Evolutionary conservation across 2,888 invertebrate genomes (phyloP).

Genomic region (Icerya purchasi): DNA sequence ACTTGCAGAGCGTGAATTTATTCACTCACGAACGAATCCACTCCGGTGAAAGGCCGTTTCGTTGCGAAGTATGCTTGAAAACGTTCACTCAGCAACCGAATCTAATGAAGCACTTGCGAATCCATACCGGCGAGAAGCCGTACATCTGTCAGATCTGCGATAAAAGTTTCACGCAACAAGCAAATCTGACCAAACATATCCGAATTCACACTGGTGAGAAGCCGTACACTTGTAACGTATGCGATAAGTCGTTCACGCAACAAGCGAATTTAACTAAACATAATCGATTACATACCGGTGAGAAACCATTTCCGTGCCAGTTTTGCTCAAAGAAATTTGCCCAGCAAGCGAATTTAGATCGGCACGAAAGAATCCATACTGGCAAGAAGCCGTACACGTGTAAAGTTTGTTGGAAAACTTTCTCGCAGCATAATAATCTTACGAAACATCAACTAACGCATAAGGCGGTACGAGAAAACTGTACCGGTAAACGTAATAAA

Average conservation of each 20-base stretch:
- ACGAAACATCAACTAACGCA: constrained; percentile 18
- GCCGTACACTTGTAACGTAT: constrained; percentile 22
- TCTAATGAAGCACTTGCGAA: constrained; percentile 23
- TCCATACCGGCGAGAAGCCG: constrained; percentile 23
- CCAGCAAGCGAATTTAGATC: constrained; percentile 19
- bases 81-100: constrained; percentile 23
- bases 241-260: constrained; percentile 21
- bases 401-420: constrained; percentile 17
- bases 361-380: constrained; percentile 19
- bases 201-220: constrained; percentile 20
- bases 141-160: constrained; percentile 17
- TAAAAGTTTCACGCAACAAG: constrained; percentile 19
- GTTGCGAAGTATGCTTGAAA: constrained; percentile 22
- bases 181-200: constrained; percentile 18
- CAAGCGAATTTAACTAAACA: constrained; percentile 18
- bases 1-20: neutral
- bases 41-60: constrained; percentile 21
- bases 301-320: constrained; percentile 18
- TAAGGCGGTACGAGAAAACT: neutral
- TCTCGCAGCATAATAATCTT: constrained; percentile 18
- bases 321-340: constrained; percentile 19
- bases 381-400: constrained; percentile 19
- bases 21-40: constrained; percentile 1
- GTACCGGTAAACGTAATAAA: neutral
- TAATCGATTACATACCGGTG: constrained; percentile 18